Evolutionary conservation across 2,888 invertebrate genomes (phyloP).

Genomic region (Drosophila leonis): DNA sequence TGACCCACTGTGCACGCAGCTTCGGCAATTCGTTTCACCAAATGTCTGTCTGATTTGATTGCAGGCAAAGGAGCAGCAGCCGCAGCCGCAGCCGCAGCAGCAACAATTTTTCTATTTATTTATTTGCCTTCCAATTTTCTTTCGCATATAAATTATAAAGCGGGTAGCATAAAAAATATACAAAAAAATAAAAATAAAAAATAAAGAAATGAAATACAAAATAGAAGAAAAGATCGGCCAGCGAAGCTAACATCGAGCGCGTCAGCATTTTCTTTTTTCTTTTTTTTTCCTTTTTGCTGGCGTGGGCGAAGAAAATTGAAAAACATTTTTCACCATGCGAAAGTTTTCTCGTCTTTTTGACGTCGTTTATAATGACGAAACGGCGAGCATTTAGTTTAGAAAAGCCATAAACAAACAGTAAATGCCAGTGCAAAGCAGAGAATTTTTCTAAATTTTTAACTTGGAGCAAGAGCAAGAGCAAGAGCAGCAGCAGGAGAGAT

Average conservation of each 20-base stretch:
- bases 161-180: slow-evolving; percentile 49
- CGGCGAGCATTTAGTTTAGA: slow-evolving; percentile 59
- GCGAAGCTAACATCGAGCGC: slow-evolving; percentile 64
- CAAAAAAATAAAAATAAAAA: slow-evolving; percentile 13
- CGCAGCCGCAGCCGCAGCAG: slow-evolving; percentile 5
- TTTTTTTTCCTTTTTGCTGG: slow-evolving; percentile 14
- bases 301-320: slow-evolving; percentile 72
- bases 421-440: slow-evolving; percentile 38
- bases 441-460: slow-evolving; percentile 13
- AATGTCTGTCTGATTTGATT: slow-evolving; percentile 44
- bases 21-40: slow-evolving; percentile 29
- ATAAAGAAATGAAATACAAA: slow-evolving; percentile 15
- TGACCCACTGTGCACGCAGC: slow-evolving; percentile 59
- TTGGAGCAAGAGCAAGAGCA: not conserved
- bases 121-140: slow-evolving; percentile 45
- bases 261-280: slow-evolving; percentile 54
- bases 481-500: slow-evolving; percentile 10
- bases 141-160: slow-evolving; percentile 66
- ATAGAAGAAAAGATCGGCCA: slow-evolving; percentile 32
- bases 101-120: slow-evolving; percentile 36
- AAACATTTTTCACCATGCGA: slow-evolving; percentile 74
- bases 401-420: slow-evolving; percentile 62
- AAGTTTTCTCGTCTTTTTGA: slow-evolving; percentile 61
- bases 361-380: slow-evolving; percentile 77
- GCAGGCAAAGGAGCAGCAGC: slow-evolving; percentile 24